These are phyloP conservation scores for Pseudolaguvia tuberculata DNA, from an alignment of 2,113 vertebrate genomes.

Conservation along the genomic window DNA sequence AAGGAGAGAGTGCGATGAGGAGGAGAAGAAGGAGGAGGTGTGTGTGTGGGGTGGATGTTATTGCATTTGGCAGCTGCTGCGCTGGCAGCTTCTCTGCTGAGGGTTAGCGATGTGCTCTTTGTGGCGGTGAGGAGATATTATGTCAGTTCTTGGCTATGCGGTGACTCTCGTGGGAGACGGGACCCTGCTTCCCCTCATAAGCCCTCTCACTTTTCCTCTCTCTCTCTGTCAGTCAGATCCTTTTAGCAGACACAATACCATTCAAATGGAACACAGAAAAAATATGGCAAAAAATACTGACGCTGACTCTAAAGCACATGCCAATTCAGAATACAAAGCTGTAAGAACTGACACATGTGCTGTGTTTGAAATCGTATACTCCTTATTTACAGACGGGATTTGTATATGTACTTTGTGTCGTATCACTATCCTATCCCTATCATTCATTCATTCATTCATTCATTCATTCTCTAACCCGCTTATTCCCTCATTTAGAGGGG, in stretches of 20 bases:
- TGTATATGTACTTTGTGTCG: too few species aligned
- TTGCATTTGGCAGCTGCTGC: conserved; percentile 75
- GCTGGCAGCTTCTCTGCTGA: conserved; percentile 63
- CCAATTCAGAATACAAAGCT: conserved; percentile 1
- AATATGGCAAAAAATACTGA: conserved; percentile 26
- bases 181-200: conserved; percentile 49
- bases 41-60: conserved; percentile 71
- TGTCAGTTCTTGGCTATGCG: conserved; percentile 82
- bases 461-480: too few species aligned
- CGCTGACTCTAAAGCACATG: conserved; percentile 11
- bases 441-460: too few species aligned
- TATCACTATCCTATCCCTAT: too few species aligned
- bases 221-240: conserved; percentile 34
- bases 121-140: conserved; percentile 84
- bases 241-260: conserved; percentile 43
- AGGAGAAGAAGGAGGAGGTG: conserved; percentile 43
- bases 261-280: conserved; percentile 28
- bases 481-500: too few species aligned
- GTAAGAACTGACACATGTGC: neutral
- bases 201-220: conserved; percentile 39
- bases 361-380: too few species aligned
- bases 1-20: conserved; percentile 27
- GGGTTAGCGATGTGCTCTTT: conserved; percentile 72
- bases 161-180: conserved; percentile 55
- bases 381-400: too few species aligned